Base-by-base conservation (phyloP, 1,140 invertebrate species). In the Dendrolimus kikuchii region DNA sequence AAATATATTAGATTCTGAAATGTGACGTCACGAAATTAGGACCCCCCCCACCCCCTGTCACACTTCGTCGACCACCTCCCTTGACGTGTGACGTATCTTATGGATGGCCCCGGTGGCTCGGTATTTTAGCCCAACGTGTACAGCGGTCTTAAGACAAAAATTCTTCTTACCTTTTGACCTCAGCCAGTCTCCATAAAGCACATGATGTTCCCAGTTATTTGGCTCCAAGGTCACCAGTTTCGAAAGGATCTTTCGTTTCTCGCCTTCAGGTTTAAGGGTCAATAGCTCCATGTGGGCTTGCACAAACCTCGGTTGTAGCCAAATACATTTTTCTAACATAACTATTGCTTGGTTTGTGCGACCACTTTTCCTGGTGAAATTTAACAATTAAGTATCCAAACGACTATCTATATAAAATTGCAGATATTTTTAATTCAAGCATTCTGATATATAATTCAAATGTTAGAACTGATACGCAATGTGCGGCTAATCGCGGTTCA, bases 241-340 rank as follows among this genome's bases (percentile, higher is more conserved):
- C 71, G 86, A 59, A 89, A 82, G 41, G 89, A 88, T 54, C 66
- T 69, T 39, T 86, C 88, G 47, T 89, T 90, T 79, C 23, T 89
- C 88, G 42, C 76, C 64, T 57, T 91, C 90, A 3, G 88, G 88
- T 49, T 83, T 84, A 49, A 93, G 72, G 57, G 90, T 87, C 7
- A 92, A 88, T 23, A 94, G 68, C 55, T 93, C 90, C 54, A 93
- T 74, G 66, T 93, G 92, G 0, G 93, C 92, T 47, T 92, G 90
- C 0, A 91, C 90, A 62, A 93, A 94, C 7, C 88, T 86, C 0
- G 91, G 89, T 65, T 93, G 92, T 7, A 93, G 76, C 7, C 73
- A 77, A 5, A 93, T 88, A 64, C 92, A 94, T 56, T 89, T 89
- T 64, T 91, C 90, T 39, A 94, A 62, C 92, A 93, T 93, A 39